These are phyloP conservation scores for Phalacrocorax carbo DNA, from an alignment of 2,113 vertebrate species.

Conservation along the genomic window DNA sequence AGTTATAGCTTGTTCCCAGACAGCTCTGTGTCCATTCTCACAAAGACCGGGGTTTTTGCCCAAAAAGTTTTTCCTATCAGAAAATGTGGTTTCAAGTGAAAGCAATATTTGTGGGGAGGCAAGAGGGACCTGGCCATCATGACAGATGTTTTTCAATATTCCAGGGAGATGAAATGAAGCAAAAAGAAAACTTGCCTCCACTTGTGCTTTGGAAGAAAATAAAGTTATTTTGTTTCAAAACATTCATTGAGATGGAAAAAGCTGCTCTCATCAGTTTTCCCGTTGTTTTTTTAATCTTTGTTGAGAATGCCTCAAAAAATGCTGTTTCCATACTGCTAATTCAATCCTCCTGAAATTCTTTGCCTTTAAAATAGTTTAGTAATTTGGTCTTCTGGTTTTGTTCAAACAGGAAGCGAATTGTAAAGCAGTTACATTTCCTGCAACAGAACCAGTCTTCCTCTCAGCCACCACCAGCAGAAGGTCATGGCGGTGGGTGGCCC, in stretches of 20 bases:
- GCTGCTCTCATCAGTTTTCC: not conserved
- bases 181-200: constrained; percentile 60
- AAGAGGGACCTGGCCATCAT: not conserved
- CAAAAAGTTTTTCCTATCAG: not conserved
- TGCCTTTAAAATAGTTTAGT: constrained; percentile 4
- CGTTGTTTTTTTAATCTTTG: not conserved
- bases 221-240: constrained; percentile 60
- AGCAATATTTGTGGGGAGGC: not conserved
- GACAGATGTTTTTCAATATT: constrained; percentile 48
- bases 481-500: not conserved
- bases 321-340: constrained; percentile 14
- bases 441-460: not conserved
- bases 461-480: not conserved
- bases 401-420: constrained; percentile 33
- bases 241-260: constrained; percentile 32
- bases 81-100: constrained; percentile 27
- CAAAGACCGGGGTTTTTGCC: not conserved
- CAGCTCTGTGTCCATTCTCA: not conserved
- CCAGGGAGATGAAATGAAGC: constrained; percentile 43
- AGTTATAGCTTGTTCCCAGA: not conserved
- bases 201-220: constrained; percentile 17
- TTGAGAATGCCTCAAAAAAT: not conserved
- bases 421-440: not conserved
- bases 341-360: constrained; percentile 6
- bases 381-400: constrained; percentile 17